Evolutionary conservation across 1,140 invertebrate genomes (phyloP).

Genomic region (Euura saliciscinereae): DNA sequence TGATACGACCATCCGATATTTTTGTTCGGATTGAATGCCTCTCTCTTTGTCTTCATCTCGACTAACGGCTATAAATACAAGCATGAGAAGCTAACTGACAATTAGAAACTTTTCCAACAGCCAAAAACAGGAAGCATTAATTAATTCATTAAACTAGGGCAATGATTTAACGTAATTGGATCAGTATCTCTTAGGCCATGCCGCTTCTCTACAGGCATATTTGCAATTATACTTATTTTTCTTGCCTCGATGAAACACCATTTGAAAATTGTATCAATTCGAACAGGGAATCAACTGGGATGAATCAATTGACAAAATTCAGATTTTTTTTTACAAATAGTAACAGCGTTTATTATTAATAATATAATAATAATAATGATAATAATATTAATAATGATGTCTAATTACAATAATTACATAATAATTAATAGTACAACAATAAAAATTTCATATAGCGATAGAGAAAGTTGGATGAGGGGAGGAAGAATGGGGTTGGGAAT

Average conservation of each 20-base stretch:
- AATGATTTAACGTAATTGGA: constrained; percentile 7
- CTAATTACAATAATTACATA: constrained; percentile 62
- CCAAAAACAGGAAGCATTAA: constrained; percentile 2
- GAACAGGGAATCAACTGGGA: no score
- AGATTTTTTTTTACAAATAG: constrained; percentile 49
- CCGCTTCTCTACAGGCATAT: no score
- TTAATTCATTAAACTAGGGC: not conserved
- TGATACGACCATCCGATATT: no score
- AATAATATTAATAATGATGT: constrained; percentile 53
- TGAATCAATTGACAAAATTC: no score
- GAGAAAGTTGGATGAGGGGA: not conserved
- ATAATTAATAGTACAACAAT: constrained; percentile 58
- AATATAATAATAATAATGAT: constrained; percentile 17
- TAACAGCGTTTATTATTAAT: constrained; percentile 60
- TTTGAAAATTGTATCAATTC: no score
- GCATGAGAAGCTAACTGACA: not conserved
- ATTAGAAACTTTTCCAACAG: constrained; percentile 2
- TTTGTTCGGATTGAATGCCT: not conserved
- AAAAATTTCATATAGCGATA: constrained; percentile 41
- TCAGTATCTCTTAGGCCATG: not conserved
- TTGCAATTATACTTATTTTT: no score
- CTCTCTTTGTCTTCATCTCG: not conserved
- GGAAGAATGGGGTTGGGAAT: not conserved
- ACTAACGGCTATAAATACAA: not conserved
- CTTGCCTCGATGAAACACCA: no score